These are phyloP conservation scores for Telmatochromis brachygnathus DNA, from an alignment of 2,113 vertebrate genomes.

Conservation along the genomic window DNA sequence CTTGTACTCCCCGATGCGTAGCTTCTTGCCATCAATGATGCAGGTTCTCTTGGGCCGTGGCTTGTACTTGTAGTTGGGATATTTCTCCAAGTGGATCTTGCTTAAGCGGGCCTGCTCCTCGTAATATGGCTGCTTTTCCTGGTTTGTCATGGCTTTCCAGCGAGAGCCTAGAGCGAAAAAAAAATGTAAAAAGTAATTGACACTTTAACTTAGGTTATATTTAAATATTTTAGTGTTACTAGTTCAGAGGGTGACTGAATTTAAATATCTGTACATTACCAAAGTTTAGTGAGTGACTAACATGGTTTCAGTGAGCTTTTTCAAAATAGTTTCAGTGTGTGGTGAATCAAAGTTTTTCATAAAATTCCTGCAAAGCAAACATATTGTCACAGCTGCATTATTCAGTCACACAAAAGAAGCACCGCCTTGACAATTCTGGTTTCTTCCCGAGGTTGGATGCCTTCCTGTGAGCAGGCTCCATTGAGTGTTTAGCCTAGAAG, in stretches of 20 bases:
- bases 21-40: conserved; percentile 96
- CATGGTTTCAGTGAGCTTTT: neutral
- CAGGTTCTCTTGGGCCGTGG: conserved; percentile 97
- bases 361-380: neutral
- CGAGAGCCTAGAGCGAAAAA: conserved; percentile 78
- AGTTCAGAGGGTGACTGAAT: neutral
- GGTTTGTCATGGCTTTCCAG: conserved; percentile 98
- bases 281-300: neutral
- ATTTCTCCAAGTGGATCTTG: conserved; percentile 98
- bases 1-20: conserved; percentile 96
- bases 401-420: neutral
- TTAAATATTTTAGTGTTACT: neutral
- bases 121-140: conserved; percentile 98
- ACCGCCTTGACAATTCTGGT: neutral
- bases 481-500: neutral
- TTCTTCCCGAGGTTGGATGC: neutral
- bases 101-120: conserved; percentile 97
- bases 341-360: neutral
- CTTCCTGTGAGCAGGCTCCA: neutral
- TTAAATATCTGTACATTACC: neutral
- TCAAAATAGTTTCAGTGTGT: neutral
- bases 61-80: conserved; percentile 99
- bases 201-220: neutral
- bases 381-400: neutral
- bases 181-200: neutral